phyloP scores from a whole-genome alignment of 2,797 vertebrate species.

The Scomberomorus guttatus region DNA sequence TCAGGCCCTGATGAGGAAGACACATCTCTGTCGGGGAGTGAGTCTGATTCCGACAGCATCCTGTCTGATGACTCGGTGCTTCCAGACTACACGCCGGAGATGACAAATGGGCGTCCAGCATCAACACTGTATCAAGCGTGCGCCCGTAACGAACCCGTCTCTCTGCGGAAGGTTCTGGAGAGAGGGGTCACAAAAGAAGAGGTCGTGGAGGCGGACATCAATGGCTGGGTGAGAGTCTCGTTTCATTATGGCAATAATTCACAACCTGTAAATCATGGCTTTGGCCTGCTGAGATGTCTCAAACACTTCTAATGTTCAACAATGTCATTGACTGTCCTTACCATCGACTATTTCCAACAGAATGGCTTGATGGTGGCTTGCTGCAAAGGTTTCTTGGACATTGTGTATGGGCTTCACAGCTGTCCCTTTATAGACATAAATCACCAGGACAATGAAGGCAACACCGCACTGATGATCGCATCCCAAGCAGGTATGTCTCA shows the following conservation, averaged over 20 bases:
- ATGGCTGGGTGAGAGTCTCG: constrained; percentile 87
- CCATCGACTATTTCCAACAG: constrained; percentile 71
- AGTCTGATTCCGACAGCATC: constrained; percentile 82
- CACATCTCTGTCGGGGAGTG: constrained; percentile 34
- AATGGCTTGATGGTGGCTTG: constrained; percentile 92
- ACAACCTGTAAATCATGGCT: background rate
- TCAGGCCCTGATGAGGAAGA: constrained; percentile 68
- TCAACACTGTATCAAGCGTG: constrained; percentile 87
- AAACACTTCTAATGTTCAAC: background rate
- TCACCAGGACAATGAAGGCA: constrained; percentile 93
- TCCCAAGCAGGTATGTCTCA: constrained; percentile 87
- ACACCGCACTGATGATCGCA: constrained; percentile 93
- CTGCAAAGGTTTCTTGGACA: constrained; percentile 87
- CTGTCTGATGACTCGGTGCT: constrained; percentile 86
- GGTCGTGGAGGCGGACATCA: constrained; percentile 88
- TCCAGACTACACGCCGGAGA: constrained; percentile 71
- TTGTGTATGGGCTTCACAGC: constrained; percentile 85
- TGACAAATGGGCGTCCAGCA: constrained; percentile 7
- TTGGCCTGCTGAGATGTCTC: background rate
- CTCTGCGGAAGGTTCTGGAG: constrained; percentile 83
- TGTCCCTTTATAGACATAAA: constrained; percentile 91
- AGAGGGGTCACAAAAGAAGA: constrained; percentile 85
- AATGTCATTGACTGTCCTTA: constrained; percentile 7
- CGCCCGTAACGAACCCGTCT: constrained; percentile 79
- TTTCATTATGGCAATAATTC: background rate